Evolutionary conservation across 2,113 vertebrate species (phyloP), one percentile per base, ranked within the genome.

Genomic region (Rhagologus leucostigma): DNA sequence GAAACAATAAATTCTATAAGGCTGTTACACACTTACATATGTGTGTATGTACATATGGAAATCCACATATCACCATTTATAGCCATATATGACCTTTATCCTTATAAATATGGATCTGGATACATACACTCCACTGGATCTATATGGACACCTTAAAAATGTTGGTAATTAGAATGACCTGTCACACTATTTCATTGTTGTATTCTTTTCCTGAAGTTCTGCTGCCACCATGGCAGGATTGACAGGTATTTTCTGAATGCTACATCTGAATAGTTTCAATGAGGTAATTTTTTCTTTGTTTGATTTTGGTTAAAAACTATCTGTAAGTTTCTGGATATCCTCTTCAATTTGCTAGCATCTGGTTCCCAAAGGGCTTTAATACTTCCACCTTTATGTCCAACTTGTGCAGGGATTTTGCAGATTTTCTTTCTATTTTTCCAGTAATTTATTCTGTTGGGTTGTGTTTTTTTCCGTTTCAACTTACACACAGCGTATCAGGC

Each of bases 231-330:
- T 22, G 24, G 87, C 70, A 96, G 90, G 69, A 83, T 14, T 78
- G 85, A 75, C 75, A 73, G 68, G 86, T 80, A 89, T 94, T 46
- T 97, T 91, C 69, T 90, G 76, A 84, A 87, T 27, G 27, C 55
- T 91, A 37, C 7, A 8, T 37, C 83, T 79, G 74, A 96, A 68
- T 77, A 55, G 50, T 37, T 93, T 67, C 90, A 80, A 65, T 90
- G 77, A 95, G 35, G 68, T 37, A 19, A 75, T 63, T 53, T 93
- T 95, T 90, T 37, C n/a, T 92, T 78, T 93, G 60, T 76, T 89
- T 87, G 78, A 88, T 96, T 95, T 95, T 86, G 93, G 35, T 96
- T 94, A 49, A 93, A 83, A 96, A 87, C 39, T 86, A 78, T 49
- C 85, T 95, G 79, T 37, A 73, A 16, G 24, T 92, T 96, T 87